Evolutionary conservation across 2,888 invertebrate species (phyloP).

Genomic region (Blastobasis adustella): DNA sequence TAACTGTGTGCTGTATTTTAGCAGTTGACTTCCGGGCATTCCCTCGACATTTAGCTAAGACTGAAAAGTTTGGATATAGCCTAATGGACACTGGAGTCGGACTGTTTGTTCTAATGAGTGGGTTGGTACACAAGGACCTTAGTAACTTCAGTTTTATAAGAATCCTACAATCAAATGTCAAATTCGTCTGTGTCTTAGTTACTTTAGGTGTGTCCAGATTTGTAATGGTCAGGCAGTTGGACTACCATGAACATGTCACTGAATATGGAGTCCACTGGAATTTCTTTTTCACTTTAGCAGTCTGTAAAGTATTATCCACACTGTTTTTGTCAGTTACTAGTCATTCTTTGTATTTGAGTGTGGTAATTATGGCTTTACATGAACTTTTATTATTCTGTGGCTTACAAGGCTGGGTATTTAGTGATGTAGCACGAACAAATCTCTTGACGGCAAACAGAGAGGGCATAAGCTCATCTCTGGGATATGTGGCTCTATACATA

Average conservation of each 20-base stretch:
- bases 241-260: slow-evolving; percentile 90
- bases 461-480: slow-evolving; percentile 89
- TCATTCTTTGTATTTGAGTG: slow-evolving; percentile 70
- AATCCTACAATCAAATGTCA: slow-evolving; percentile 46
- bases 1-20: slow-evolving; percentile 88
- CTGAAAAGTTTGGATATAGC: slow-evolving; percentile 88
- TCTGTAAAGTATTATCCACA: slow-evolving; percentile 84
- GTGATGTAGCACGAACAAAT: slow-evolving; percentile 67
- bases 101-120: slow-evolving; percentile 87
- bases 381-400: slow-evolving; percentile 78
- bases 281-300: slow-evolving; percentile 95
- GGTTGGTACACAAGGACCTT: slow-evolving; percentile 77
- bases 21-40: slow-evolving; percentile 95
- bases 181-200: slow-evolving; percentile 49
- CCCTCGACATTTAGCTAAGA: slow-evolving; percentile 91
- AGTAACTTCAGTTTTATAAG: slow-evolving; percentile 31
- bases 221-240: slow-evolving; percentile 74
- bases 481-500: slow-evolving; percentile 90
- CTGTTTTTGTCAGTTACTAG: slow-evolving; percentile 72
- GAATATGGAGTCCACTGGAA: slow-evolving; percentile 99
- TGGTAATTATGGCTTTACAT: slow-evolving; percentile 75
- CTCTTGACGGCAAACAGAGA: slow-evolving; percentile 91
- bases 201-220: slow-evolving; percentile 79
- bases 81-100: slow-evolving; percentile 98
- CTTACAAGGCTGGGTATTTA: slow-evolving; percentile 83